Conservation (phyloP, 2,113 vertebrate genomes). For the Mus pahari region DNA sequence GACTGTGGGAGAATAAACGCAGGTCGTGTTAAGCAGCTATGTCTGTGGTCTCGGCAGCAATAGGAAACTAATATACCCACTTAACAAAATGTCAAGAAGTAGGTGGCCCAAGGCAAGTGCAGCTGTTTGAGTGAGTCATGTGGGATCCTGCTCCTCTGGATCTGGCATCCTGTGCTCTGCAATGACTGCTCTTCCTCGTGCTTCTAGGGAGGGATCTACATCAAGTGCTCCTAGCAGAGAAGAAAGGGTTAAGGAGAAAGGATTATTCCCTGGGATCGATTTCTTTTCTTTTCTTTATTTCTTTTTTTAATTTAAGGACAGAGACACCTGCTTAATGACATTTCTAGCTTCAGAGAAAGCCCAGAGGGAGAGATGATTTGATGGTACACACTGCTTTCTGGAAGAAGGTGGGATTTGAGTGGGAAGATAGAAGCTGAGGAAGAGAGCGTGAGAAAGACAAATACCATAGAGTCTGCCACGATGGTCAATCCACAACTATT, state of each 20-base stretch:
- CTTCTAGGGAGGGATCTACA: not conserved
- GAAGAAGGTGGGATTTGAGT: not conserved
- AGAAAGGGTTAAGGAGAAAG: not conserved
- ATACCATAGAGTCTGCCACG: not conserved
- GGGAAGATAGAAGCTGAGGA: not conserved
- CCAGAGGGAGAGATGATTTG: not conserved
- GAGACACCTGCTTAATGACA: not conserved
- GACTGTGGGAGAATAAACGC: not conserved
- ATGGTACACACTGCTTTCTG: not conserved
- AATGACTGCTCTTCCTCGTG: fast-evolving
- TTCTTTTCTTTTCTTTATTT: not conserved
- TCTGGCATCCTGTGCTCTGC: not conserved
- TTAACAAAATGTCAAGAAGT: not conserved
- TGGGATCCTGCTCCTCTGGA: not conserved
- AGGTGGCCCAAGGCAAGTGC: not conserved
- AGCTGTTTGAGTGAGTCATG: not conserved
- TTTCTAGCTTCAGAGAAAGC: not conserved
- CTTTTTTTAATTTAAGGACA: not conserved
- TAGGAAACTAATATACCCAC: not conserved
- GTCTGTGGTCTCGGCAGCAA: not conserved
- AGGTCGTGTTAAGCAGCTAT: not conserved
- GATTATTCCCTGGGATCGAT: not conserved
- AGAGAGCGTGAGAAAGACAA: not conserved
- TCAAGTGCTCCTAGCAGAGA: not conserved
- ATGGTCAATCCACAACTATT: not conserved